A percentile compares a stretch with the other conserved stretches of the same genome.
These are phyloP conservation scores for Nemopilema nomurai DNA, from an alignment of 30 jellyfish, hydroid and myxozoan species.

Conservation along the genomic window DNA sequence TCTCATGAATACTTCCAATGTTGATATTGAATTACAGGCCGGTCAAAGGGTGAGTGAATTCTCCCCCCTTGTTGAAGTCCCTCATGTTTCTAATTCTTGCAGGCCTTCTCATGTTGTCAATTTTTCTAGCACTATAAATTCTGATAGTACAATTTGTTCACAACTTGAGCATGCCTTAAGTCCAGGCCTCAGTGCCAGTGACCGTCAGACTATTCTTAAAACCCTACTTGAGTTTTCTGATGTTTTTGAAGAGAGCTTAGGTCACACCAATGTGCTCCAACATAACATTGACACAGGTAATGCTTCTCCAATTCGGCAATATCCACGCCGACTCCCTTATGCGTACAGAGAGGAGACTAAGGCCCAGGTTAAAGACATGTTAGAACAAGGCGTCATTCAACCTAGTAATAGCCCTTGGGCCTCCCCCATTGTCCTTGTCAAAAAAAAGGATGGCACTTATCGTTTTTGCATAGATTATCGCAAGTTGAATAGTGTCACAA, in stretches of 20 bases:
- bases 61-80: slow-evolving; percentile 36
- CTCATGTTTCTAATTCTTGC: slow-evolving; percentile 1
- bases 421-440: too few relatives aligned
- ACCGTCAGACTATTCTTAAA: slow-evolving; percentile 8
- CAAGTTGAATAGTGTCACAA: slow-evolving; percentile 45
- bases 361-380: slow-evolving; percentile 45
- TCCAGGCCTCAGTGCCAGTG: slow-evolving; percentile 1
- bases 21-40: too few relatives aligned
- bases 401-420: too few relatives aligned
- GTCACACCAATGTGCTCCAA: slow-evolving; percentile 19
- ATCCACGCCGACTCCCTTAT: slow-evolving; percentile 31
- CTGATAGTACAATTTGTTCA: background rate
- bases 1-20: slow-evolving; percentile 48
- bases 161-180: slow-evolving; percentile 9
- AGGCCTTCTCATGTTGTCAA: background rate
- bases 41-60: slow-evolving; percentile 22
- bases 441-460: slow-evolving; percentile 47
- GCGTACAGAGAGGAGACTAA: slow-evolving; percentile 16
- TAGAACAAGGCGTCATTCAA: slow-evolving; percentile 48
- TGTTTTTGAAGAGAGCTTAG: slow-evolving; percentile 36
- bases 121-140: slow-evolving; percentile 12
- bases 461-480: slow-evolving; percentile 56
- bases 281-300: slow-evolving; percentile 23
- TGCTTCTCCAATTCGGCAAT: slow-evolving; percentile 22
- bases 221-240: slow-evolving; percentile 28